phyloP scores from a whole-genome alignment of 2,113 vertebrate genomes.

The Datnioides undecimradiatus region DNA sequence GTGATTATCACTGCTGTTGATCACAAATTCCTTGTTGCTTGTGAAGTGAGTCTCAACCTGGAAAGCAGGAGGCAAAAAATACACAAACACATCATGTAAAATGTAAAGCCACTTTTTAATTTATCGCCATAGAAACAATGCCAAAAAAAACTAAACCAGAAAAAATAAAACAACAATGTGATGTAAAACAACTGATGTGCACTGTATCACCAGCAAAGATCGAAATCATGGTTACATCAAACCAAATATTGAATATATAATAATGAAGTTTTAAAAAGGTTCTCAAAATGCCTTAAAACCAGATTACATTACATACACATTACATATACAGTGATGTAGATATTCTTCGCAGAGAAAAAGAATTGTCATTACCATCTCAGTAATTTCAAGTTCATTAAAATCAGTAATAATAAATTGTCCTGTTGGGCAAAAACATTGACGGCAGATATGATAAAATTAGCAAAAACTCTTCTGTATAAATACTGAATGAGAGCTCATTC shows the following conservation, averaged over 20 bases:
- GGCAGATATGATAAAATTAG: background rate
- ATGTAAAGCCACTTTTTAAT: constrained; percentile 77
- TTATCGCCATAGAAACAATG: constrained; percentile 85
- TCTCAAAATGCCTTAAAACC: constrained; percentile 88
- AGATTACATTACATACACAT: too few relatives aligned
- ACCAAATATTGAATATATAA: constrained; percentile 85
- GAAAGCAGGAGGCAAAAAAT: constrained; percentile 9
- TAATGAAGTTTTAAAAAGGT: constrained; percentile 85
- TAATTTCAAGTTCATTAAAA: too few relatives aligned
- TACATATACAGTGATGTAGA: constrained; percentile 76
- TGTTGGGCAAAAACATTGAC: background rate
- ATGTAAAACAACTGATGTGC: constrained; percentile 59
- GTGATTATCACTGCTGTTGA: background rate
- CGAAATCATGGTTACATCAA: constrained; percentile 19
- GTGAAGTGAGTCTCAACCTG: background rate
- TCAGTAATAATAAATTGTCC: background rate
- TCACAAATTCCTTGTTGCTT: background rate
- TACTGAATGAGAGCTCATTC: background rate
- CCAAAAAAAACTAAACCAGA: constrained; percentile 85
- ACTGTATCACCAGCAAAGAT: constrained; percentile 63
- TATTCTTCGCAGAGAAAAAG: constrained; percentile 70
- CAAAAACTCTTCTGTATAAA: background rate
- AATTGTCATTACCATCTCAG: background rate
- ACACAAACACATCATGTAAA: constrained; percentile 27
- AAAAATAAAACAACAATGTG: constrained; percentile 76